phyloP scores from a whole-genome alignment of 1,140 invertebrate species.

The Drosophila tristis region DNA sequence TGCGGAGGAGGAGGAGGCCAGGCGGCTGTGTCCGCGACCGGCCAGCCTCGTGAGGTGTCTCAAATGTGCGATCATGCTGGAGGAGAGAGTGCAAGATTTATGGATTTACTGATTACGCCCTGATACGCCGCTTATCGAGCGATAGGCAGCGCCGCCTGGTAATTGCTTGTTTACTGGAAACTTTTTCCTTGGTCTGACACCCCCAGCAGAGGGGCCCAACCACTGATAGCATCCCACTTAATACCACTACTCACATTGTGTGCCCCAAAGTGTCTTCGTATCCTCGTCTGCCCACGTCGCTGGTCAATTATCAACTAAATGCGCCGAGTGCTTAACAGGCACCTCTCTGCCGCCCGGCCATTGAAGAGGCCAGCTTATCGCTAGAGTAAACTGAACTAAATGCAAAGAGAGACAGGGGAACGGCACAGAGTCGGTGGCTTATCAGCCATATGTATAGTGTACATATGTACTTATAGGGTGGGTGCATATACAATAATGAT shows the following conservation, averaged over 20 bases:
- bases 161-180: slow-evolving; percentile 43
- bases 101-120: slow-evolving; percentile 67
- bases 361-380: slow-evolving; percentile 35
- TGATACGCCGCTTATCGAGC: slow-evolving; percentile 62
- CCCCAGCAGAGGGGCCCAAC: slow-evolving; percentile 45
- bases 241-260: slow-evolving; percentile 23
- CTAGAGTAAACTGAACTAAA: slow-evolving; percentile 35
- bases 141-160: slow-evolving; percentile 49
- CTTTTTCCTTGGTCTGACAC: slow-evolving; percentile 29
- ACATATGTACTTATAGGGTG: neutral
- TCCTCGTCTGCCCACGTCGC: slow-evolving; percentile 34
- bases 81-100: slow-evolving; percentile 56
- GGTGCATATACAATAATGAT: neutral
- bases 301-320: slow-evolving; percentile 59
- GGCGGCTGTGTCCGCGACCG: slow-evolving; percentile 13
- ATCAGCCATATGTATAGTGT: slow-evolving; percentile 14
- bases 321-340: slow-evolving; percentile 19
- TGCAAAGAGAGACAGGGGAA: slow-evolving; percentile 8
- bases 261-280: slow-evolving; percentile 5
- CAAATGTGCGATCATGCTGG: slow-evolving; percentile 66
- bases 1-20: slow-evolving; percentile 28
- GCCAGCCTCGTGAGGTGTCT: slow-evolving; percentile 51
- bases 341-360: slow-evolving; percentile 8
- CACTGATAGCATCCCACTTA: slow-evolving; percentile 41
- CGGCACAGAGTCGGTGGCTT: slow-evolving; percentile 5